Base-by-base conservation (phyloP, 2,888 invertebrate genomes). In the Diarsia rubi region DNA sequence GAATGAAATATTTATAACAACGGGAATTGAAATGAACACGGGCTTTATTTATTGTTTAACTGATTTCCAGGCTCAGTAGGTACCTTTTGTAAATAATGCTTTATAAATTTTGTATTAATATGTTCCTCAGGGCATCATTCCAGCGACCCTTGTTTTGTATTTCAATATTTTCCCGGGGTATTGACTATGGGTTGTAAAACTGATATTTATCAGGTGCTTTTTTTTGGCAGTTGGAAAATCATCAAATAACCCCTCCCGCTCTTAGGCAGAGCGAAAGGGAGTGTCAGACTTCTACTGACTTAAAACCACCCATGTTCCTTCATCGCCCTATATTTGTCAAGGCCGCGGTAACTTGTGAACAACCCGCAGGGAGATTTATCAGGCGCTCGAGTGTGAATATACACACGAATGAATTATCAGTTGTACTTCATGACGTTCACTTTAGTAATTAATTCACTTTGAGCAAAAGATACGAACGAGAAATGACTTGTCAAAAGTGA, bases 1-100 rank as follows among this genome's bases (percentile, higher is more conserved):
- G 21, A 78, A 66, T 69, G 69, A 27, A 82, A 82, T 82, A 82
- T 82, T 79, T 71, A 72, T 72, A 57, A 63, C 14, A 21, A 24
- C 21, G 1, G 31, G 49, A 67, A 69, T 66, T 75, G 42, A 79
- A 70, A 75, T 75, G 59, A 21, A 47, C 1, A 2, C 21, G 12
- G 31, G 14, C 24, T 57, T 78, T 59, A 76, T 81, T 75, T 71
- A 81, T 76, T 68, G 19, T 5, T 21, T 1, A 24, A 63, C 67
- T 14, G 49, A 60, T 44, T 71, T 68, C 0, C 57, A 68, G 24
- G 37, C 8, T 24, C 21, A 6, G 57, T 63, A 37, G 27, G 37
- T 49, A 42, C 4, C 60, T 60, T 60, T 60, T 47, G 65, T 47
- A 54, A 63, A 77, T 78, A 71, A 79, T 44, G 16, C 24, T 59